Percentiles rank a stretch among this genome's conserved stretches.
phyloP scores from a whole-genome alignment of 1,140 invertebrate species.

The Berghia stephanieae region DNA sequence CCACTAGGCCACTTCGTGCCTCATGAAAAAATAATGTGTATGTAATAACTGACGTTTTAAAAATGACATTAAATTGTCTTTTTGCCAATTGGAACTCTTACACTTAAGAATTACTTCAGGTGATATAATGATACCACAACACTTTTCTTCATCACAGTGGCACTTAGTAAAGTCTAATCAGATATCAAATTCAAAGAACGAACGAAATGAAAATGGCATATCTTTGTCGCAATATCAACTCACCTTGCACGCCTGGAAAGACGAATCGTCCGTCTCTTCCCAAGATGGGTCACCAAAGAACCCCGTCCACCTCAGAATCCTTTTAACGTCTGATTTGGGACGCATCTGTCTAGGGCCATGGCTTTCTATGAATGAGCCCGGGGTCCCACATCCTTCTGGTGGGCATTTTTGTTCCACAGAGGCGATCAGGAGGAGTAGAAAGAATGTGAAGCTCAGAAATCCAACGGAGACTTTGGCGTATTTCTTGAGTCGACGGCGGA shows the following conservation, averaged over 20 bases:
- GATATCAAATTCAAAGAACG: no score
- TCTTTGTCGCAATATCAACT: no score
- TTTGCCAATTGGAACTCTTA: no score
- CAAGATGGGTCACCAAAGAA: slow-evolving; percentile 36
- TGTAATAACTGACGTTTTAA: no score
- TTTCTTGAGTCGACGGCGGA: not conserved
- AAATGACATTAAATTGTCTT: no score
- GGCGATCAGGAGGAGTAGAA: slow-evolving; percentile 23
- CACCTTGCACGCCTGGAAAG: slow-evolving; percentile 43
- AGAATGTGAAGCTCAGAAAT: not conserved
- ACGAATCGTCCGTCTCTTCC: slow-evolving; percentile 39
- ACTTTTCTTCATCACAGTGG: no score
- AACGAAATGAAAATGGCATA: no score
- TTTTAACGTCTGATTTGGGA: slow-evolving; percentile 27
- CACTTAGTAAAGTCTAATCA: no score
- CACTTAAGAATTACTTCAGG: no score
- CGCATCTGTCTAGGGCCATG: slow-evolving; percentile 21
- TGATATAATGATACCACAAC: no score
- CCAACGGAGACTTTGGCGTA: not conserved
- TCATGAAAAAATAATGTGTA: no score
- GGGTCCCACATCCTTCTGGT: not conserved
- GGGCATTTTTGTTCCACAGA: not conserved
- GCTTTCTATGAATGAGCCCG: slow-evolving; percentile 15
- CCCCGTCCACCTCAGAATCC: slow-evolving; percentile 38
- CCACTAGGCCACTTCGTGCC: no score